Evolutionary conservation across 2,113 vertebrate genomes (phyloP), one percentile per base, ranked within the genome.

Genomic region (Apteryx owenii): DNA sequence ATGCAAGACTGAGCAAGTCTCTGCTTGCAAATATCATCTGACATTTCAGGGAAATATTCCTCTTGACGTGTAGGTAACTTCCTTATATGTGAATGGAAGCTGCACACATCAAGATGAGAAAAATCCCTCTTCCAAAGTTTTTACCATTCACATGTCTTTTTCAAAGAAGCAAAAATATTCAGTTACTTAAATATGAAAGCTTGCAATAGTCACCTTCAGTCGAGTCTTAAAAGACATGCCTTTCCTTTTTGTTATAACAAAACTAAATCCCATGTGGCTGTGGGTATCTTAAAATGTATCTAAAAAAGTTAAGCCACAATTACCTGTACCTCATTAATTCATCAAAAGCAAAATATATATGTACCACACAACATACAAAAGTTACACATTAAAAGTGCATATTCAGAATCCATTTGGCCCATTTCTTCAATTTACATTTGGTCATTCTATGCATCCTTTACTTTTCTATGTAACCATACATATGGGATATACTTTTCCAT

Each of bases 321-420:
- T 97, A 98, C 98, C 97, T 97, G 97, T 97, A 98, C 97, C 97
- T 97, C 97, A 97, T 97, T 95, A 96, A 98, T 97, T 96, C 90
- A 85, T 98, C 97, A 98, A 98, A 98, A 98, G 95, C 95, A 98
- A 98, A 98, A 98, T 98, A 98, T 98, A 98, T 98, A 98, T 98
- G 98, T 98, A 98, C 98, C 98, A 98, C 98, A 98, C 95, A 97
- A 97, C 96, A 98, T 98, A 98, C 88, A 98, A 98, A 98, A 98
- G 89, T 98, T 98, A 98, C 98, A 98, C 96, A 85, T 98, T 98
- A 97, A 98, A 98, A 98, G 98, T 98, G 98, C 98, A 98, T 98
- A 98, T 98, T 96, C 93, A 89, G 95, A 97, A 98, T 97, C 97
- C 96, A 98, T 98, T 98, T 98, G 98, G 98, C 98, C 98, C 98